These are phyloP conservation scores for Pterostichus madidus DNA, from an alignment of 2,888 invertebrate genomes.

Conservation along the genomic window DNA sequence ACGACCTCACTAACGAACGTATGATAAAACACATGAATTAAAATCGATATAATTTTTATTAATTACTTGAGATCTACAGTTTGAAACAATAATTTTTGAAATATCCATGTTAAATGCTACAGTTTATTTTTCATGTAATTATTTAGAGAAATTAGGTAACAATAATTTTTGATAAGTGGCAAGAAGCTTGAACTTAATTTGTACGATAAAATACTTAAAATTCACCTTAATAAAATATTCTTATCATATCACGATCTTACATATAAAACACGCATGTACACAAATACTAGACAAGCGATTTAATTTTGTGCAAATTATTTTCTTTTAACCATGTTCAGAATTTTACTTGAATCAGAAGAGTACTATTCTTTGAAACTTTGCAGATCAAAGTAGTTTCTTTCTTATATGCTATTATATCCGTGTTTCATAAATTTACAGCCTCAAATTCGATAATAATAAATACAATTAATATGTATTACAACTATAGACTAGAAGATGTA, in stretches of 20 bases:
- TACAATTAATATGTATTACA: slow-evolving; percentile 66
- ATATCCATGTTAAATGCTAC: slow-evolving; percentile 61
- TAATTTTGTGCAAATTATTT: slow-evolving; percentile 66
- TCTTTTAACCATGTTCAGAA: slow-evolving; percentile 37
- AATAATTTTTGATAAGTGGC: slow-evolving; percentile 61
- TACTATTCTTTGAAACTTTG: slow-evolving; percentile 30
- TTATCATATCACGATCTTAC: slow-evolving; percentile 64
- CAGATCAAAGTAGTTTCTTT: slow-evolving; percentile 29
- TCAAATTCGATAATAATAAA: slow-evolving; percentile 67
- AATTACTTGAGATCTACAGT: slow-evolving; percentile 64
- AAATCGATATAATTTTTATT: slow-evolving; percentile 57
- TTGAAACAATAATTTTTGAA: slow-evolving; percentile 62
- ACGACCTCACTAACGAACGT: no score
- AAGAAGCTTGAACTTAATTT: slow-evolving; percentile 65
- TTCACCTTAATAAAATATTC: slow-evolving; percentile 63
- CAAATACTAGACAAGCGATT: slow-evolving; percentile 66
- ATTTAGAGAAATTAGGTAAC: slow-evolving; percentile 58
- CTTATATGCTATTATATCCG: slow-evolving; percentile 55
- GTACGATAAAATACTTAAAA: slow-evolving; percentile 63
- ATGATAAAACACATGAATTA: background rate
- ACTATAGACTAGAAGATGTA: slow-evolving; percentile 66
- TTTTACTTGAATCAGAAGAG: slow-evolving; percentile 32
- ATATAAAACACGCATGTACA: slow-evolving; percentile 67
- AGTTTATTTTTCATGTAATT: slow-evolving; percentile 55
- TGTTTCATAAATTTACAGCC: slow-evolving; percentile 64